Base-by-base conservation (phyloP, 2,797 vertebrate species). In the Molossus molossus region DNA sequence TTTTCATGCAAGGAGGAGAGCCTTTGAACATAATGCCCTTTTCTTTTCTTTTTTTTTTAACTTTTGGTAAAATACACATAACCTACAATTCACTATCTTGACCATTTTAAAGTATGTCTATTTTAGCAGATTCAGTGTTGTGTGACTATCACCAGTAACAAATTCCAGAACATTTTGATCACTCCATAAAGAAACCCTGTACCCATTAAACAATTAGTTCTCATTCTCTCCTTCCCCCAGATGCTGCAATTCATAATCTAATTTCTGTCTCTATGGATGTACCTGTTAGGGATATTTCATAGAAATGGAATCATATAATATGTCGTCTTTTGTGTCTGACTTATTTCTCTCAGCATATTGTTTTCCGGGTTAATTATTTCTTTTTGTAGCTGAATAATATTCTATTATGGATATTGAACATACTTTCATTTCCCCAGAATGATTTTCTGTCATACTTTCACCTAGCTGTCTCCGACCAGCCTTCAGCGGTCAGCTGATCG, bases 341-440 rank as follows among this genome's bases (percentile, higher is more conserved):
- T 86, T 83, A 33, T 81, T 88, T 93, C 23, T 86, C 62, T 94
- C 53, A n/a, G 33, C 60, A 80, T 55, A 70, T 40, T 50, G 9
- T 73, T 85, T 85, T 85, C 27, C 40, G 70, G 69, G 9, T 91
- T 83, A 27, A 57, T 25, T 9, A 5, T 69, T 88, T n/a, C n/a
- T 65, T 65, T 82, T 90, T 75, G 9, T 40, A 62, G 48, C 37
- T 75, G 70, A 92, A 13, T 40, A 60, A 9, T 45, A 37, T n/a
- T 85, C 27, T 33, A 25, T 50, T 48, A 18, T 45, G 60, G 65
- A 29, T 53, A 73, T 12, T 55, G 37, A 82, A 27, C 27, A 64
- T 9, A 64, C 25, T 64, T 5, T 25, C 69, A 29, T 55, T 48
- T 77, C 13, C 25, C 50, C 69, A 21, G 37, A 72, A 76, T 76